These are phyloP conservation scores for Rhipidura dahli DNA, from an alignment of 2,113 vertebrate species.

Conservation along the genomic window DNA sequence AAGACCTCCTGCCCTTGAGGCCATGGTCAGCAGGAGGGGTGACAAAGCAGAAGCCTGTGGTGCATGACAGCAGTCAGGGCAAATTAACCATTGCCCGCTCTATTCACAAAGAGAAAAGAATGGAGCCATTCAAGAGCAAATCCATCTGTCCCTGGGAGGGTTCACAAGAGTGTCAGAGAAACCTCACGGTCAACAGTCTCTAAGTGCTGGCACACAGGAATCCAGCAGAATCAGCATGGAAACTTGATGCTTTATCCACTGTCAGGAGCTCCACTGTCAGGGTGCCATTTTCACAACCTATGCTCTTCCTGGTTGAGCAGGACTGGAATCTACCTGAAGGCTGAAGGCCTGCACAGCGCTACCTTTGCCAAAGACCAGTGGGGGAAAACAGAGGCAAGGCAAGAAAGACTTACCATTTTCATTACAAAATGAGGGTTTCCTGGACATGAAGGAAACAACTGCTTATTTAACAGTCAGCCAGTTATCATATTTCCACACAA, in stretches of 20 bases:
- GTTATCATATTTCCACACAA: background rate
- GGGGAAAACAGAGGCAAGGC: background rate
- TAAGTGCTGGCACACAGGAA: constrained; percentile 1
- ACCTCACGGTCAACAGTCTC: constrained; percentile 36
- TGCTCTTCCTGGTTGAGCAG: background rate
- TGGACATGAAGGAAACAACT: background rate
- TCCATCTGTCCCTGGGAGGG: constrained; percentile 36
- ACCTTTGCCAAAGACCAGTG: background rate
- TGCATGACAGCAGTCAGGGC: constrained; percentile 26
- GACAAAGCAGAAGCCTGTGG: constrained; percentile 37
- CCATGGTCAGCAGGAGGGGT: constrained; percentile 23
- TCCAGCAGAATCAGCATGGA: background rate
- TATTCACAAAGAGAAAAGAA: constrained; percentile 46
- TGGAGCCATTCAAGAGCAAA: constrained; percentile 50
- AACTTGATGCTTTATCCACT: background rate
- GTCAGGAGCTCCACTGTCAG: background rate
- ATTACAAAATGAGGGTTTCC: background rate
- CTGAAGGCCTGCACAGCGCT: background rate
- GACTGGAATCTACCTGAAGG: background rate
- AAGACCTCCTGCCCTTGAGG: constrained; percentile 20
- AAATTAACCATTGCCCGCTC: constrained; percentile 18
- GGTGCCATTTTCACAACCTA: background rate
- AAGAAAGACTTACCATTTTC: background rate
- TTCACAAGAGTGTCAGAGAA: constrained; percentile 45
- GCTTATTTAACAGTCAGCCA: background rate